Percentiles rank a stretch among this genome's conserved stretches.
Evolutionary conservation across 2,888 invertebrate species (phyloP).

Genomic region (Xylota segnis): DNA sequence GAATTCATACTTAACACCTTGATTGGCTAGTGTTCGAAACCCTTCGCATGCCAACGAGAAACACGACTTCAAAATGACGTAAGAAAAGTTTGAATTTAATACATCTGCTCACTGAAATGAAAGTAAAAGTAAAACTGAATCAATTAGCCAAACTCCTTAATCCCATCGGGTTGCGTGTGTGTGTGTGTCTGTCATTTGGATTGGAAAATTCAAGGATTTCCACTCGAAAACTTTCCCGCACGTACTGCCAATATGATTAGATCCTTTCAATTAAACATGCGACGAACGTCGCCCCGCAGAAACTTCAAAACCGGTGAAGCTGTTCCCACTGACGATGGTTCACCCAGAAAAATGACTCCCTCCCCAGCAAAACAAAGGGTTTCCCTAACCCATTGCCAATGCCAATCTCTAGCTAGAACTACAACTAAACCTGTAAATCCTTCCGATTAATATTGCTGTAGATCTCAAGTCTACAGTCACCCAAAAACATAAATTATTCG

Average conservation of each 20-base stretch:
- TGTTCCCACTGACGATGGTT: constrained; percentile 42
- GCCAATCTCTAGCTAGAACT: constrained; percentile 31
- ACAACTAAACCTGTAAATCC: constrained; percentile 65
- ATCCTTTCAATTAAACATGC: constrained; percentile 69
- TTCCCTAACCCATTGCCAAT: neutral
- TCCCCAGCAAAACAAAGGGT: neutral
- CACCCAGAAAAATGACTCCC: constrained; percentile 14
- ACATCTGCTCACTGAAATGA: neutral
- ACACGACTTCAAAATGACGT: too few relatives aligned
- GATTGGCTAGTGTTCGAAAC: too few relatives aligned
- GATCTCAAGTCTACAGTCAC: constrained; percentile 29
- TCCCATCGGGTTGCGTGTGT: constrained; percentile 11
- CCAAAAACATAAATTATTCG: constrained; percentile 68
- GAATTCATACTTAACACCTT: too few relatives aligned
- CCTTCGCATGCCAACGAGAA: too few relatives aligned
- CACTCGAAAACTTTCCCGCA: constrained; percentile 3
- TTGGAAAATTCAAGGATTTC: constrained; percentile 5
- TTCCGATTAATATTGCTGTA: constrained; percentile 65
- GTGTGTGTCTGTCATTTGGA: constrained; percentile 11
- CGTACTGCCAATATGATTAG: constrained; percentile 28
- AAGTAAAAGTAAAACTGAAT: constrained; percentile 17
- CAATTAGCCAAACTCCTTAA: constrained; percentile 37
- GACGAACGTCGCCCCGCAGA: constrained; percentile 28
- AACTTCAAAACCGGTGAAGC: constrained; percentile 36
- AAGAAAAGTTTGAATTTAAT: too few relatives aligned